Conservation (phyloP, 2,113 vertebrate genomes). For the Dendropsophus ebraccatus region DNA sequence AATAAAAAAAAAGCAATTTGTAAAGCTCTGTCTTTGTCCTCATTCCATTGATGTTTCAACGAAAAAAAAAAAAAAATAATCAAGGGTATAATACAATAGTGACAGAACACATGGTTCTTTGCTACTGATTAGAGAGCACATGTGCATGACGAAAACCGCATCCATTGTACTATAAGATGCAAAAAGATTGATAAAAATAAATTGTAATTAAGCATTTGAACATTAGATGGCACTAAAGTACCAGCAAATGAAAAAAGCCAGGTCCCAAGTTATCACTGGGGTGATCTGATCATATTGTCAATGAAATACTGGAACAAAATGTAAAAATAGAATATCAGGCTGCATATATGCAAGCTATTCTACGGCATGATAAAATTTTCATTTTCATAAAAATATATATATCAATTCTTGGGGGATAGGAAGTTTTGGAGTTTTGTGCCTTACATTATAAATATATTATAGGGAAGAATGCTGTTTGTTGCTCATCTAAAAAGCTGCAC, state of each 20-base stretch:
- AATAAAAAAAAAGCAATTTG: too few species aligned
- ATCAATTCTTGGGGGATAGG: not conserved
- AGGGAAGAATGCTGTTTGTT: not conserved
- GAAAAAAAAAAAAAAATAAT: too few species aligned
- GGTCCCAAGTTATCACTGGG: not conserved
- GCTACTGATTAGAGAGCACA: too few species aligned
- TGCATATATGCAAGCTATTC: constrained; percentile 31
- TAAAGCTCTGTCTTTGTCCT: too few species aligned
- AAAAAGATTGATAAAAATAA: too few species aligned
- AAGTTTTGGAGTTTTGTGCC: not conserved
- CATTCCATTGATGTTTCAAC: too few species aligned
- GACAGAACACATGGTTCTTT: too few species aligned
- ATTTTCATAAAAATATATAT: constrained; percentile 39
- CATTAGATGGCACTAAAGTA: constrained; percentile 46
- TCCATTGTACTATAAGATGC: too few species aligned
- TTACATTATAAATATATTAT: not conserved
- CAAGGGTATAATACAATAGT: too few species aligned
- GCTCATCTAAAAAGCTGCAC: not conserved
- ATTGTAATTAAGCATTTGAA: not conserved
- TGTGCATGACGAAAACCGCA: too few species aligned
- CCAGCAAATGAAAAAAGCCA: not conserved
- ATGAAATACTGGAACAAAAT: constrained; percentile 23
- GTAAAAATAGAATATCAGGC: constrained; percentile 31
- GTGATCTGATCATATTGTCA: not conserved
- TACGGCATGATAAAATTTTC: not conserved